Evolutionary conservation across 2,113 vertebrate species (phyloP).

Genomic region (Saimiri boliviensis): DNA sequence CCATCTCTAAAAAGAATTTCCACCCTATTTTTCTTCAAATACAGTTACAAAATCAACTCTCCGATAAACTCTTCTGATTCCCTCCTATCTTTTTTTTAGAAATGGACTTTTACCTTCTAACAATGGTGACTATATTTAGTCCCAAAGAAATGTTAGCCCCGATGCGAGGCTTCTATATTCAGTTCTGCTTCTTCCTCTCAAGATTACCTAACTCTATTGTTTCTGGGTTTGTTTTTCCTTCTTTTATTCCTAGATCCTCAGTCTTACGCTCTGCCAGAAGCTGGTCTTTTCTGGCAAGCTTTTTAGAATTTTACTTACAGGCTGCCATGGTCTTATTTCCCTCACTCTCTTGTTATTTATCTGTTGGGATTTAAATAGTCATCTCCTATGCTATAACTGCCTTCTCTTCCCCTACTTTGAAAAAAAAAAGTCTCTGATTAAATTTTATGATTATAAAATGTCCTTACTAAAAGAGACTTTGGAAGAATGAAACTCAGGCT

Average conservation of each 20-base stretch:
- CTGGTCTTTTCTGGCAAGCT: background rate
- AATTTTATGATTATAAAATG: background rate
- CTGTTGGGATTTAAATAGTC: background rate
- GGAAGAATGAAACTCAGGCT: background rate
- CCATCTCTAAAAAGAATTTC: background rate
- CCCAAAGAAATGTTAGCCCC: background rate
- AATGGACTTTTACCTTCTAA: constrained; percentile 37
- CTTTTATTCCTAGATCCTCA: background rate
- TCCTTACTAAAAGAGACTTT: background rate
- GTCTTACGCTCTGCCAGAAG: background rate
- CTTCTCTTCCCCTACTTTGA: background rate
- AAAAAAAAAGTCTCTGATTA: background rate
- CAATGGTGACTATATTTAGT: constrained; percentile 66
- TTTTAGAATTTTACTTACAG: background rate
- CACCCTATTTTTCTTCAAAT: constrained; percentile 11
- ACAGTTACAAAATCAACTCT: background rate
- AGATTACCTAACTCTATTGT: background rate
- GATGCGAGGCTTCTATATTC: background rate
- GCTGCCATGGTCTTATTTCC: background rate
- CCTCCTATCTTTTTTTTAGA: background rate
- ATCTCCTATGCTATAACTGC: background rate
- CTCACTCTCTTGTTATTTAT: background rate
- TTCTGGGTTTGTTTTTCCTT: background rate
- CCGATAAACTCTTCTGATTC: constrained; percentile 43
- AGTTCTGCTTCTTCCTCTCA: background rate